These are phyloP conservation scores for Cephonodes hylas DNA, from an alignment of 2,888 invertebrate species.

Conservation along the genomic window DNA sequence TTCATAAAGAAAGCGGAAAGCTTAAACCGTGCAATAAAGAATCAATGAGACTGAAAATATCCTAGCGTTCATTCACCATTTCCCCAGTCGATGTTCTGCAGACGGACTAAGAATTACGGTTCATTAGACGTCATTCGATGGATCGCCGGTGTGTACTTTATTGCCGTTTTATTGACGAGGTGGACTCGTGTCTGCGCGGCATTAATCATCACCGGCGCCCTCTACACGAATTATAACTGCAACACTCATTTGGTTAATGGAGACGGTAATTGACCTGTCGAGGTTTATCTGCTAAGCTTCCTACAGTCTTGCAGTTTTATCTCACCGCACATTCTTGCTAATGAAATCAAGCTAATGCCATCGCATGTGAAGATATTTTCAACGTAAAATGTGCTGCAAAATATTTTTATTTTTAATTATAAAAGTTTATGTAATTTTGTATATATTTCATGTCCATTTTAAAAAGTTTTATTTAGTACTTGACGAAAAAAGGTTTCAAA, in stretches of 20 bases:
- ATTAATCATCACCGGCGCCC: slow-evolving; percentile 38
- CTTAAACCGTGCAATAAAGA: background rate
- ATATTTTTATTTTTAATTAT: no score
- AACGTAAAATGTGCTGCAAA: no score
- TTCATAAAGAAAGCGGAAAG: background rate
- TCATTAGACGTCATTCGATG: slow-evolving; percentile 35
- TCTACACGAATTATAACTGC: slow-evolving; percentile 16
- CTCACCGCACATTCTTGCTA: background rate
- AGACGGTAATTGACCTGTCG: slow-evolving; percentile 5
- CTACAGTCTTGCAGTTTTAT: background rate
- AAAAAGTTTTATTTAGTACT: no score
- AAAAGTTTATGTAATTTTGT: no score
- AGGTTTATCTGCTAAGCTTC: slow-evolving; percentile 4
- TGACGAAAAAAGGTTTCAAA: no score
- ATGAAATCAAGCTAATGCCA: background rate
- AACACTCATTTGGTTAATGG: background rate
- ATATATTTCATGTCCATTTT: no score
- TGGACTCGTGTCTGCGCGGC: slow-evolving; percentile 38
- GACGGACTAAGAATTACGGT: slow-evolving; percentile 17
- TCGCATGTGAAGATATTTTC: no score
- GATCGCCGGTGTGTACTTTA: slow-evolving; percentile 35
- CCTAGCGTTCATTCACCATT: background rate
- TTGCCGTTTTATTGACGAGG: slow-evolving; percentile 39
- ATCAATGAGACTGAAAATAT: background rate
- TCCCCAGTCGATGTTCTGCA: background rate